Evolutionary conservation across 2,797 vertebrate species (phyloP), one percentile per base, ranked within the genome.

Genomic region (Macroramphosus scolopax): DNA sequence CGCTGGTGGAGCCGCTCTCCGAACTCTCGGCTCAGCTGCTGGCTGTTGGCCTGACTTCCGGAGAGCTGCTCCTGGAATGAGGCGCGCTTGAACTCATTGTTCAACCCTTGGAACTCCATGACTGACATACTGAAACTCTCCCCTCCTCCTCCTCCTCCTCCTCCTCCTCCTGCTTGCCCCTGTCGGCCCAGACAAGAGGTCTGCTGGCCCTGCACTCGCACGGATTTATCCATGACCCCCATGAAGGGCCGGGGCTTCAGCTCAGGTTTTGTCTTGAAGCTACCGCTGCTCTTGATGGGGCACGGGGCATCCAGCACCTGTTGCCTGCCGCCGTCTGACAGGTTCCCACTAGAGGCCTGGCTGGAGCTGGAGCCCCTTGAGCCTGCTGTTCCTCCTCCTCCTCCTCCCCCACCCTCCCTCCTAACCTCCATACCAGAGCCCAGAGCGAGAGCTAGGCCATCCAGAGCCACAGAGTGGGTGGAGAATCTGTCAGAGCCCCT

Each of bases 141-240:
- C 1, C 36, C 67, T 1, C 81, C 58, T 43, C 83, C 45, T 2
- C 85, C 76, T 13, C 53, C 73, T 10, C 70, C 35, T 39, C 79
- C 35, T 1, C 83, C n/a, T n/a, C n/a, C n/a, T n/a, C n/a, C n/a
- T n/a, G n/a, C 77, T 42, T 86, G 90, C 4, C 89, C 69, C 59
- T 88, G 91, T 13, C 91, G 92, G 20, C 83, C 62, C 22, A 91
- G 87, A 35, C 74, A 63, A 3, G 84, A 64, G 41, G 68, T 68
- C 72, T 82, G 89, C 77, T 86, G 88, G 77, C 92, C 92, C 49
- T 94, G 93, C 47, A 93, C 93, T 54, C 97, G 80, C 0, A 93
- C 95, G 0, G 94, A 89, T 87, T 99, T 99, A 81, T 99, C 97
- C 86, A 81, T 98, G 68, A 99, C 89, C 5, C 96, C 97, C 97